A percentile compares a stretch with the other conserved stretches of the same genome.
phyloP scores from a whole-genome alignment of 2,888 invertebrate genomes.

The Pinctada fucata region DNA sequence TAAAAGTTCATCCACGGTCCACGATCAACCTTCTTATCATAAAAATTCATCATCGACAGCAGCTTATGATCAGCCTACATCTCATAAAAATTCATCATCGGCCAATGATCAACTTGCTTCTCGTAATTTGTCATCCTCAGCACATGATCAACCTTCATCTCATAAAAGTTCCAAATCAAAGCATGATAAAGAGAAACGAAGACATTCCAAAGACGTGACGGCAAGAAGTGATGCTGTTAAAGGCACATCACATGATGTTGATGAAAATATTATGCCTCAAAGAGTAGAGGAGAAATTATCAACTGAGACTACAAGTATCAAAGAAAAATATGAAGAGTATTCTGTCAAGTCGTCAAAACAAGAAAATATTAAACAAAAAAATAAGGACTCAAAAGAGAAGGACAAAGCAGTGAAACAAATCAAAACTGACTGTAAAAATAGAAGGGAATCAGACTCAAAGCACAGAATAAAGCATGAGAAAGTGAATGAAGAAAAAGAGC shows the following conservation, averaged over 20 bases:
- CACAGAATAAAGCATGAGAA: no score
- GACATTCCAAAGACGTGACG: background rate
- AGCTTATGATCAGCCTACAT: background rate
- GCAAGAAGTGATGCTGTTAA: background rate
- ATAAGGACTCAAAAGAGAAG: conserved; percentile 8
- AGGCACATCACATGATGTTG: conserved; percentile 12
- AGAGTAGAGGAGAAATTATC: conserved; percentile 14
- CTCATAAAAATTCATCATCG: background rate
- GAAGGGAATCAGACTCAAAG: no score
- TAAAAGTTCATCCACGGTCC: background rate
- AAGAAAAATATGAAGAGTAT: conserved; percentile 22
- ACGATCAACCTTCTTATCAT: conserved; percentile 21
- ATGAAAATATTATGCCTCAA: conserved; percentile 6
- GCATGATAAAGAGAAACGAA: conserved; percentile 22
- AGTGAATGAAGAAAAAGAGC: background rate
- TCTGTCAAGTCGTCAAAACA: background rate
- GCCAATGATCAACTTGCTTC: background rate
- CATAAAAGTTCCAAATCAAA: conserved; percentile 25
- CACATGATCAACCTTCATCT: conserved; percentile 24
- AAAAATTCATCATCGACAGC: conserved; percentile 26
- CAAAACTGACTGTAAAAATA: background rate
- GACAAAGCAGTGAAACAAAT: background rate
- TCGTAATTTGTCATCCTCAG: no score
- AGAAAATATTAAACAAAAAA: conserved; percentile 11
- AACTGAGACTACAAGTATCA: conserved; percentile 21